These are phyloP conservation scores for Pseudomugil gertrudae DNA, from an alignment of 2,797 vertebrate species.

Conservation along the genomic window DNA sequence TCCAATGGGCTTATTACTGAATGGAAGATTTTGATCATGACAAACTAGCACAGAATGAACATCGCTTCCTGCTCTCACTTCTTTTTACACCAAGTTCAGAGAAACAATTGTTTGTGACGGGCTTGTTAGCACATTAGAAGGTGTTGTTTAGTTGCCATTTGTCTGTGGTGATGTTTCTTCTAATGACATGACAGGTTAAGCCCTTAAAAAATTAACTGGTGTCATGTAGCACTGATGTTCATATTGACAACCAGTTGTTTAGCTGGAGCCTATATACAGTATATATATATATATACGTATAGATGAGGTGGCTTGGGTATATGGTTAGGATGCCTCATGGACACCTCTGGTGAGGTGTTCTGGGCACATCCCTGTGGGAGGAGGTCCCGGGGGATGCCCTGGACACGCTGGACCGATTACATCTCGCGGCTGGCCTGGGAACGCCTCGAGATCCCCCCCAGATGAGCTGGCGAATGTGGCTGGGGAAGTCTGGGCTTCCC, in stretches of 20 bases:
- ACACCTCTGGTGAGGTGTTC: too few species aligned
- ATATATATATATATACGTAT: too few species aligned
- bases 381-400: too few species aligned
- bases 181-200: constrained; percentile 29
- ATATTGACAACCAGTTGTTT: constrained; percentile 3
- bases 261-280: too few species aligned
- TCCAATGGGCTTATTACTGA: constrained; percentile 36
- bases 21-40: constrained; percentile 33
- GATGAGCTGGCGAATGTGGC: too few species aligned
- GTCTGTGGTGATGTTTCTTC: constrained; percentile 16
- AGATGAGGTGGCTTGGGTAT: too few species aligned
- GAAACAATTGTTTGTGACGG: constrained; percentile 35
- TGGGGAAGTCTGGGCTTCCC: too few species aligned
- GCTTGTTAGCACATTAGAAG: constrained; percentile 55
- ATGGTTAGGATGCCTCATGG: too few species aligned
- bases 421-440: too few species aligned
- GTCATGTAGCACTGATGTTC: constrained; percentile 10
- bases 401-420: too few species aligned
- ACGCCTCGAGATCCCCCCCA: too few species aligned
- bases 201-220: constrained; percentile 21
- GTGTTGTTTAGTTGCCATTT: constrained; percentile 42
- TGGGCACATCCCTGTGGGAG: too few species aligned
- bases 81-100: constrained; percentile 17
- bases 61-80: constrained; percentile 28
- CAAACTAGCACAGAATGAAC: constrained; percentile 27